These are phyloP conservation scores for Drosophila dunni DNA, from an alignment of 1,140 invertebrate species.

Conservation along the genomic window DNA sequence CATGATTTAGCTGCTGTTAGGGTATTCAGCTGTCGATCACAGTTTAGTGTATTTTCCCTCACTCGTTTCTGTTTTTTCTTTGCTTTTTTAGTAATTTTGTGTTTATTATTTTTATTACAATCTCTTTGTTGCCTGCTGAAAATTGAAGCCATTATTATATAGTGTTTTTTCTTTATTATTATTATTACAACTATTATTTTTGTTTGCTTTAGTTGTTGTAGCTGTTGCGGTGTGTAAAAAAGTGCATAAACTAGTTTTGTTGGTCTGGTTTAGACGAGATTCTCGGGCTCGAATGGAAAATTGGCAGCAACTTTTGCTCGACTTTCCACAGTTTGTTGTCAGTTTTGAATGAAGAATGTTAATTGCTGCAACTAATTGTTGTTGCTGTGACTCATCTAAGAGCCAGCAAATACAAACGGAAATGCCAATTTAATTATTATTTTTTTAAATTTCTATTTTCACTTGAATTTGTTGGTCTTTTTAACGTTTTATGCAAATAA, in stretches of 20 bases:
- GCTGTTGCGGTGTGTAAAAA: slow-evolving; percentile 15
- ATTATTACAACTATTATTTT: slow-evolving; percentile 26
- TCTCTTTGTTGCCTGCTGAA: slow-evolving; percentile 65
- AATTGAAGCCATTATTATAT: slow-evolving; percentile 80
- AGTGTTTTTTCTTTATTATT: slow-evolving; percentile 48
- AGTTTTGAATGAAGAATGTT: slow-evolving; percentile 48
- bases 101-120: slow-evolving; percentile 66
- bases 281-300: slow-evolving; percentile 64
- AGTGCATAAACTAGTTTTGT: slow-evolving; percentile 68
- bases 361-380: slow-evolving; percentile 44
- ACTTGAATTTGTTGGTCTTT: slow-evolving; percentile 7
- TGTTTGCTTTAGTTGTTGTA: background rate
- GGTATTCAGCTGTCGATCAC: slow-evolving; percentile 10
- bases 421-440: slow-evolving; percentile 46
- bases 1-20: slow-evolving; percentile 16
- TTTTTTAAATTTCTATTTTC: slow-evolving; percentile 23
- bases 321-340: slow-evolving; percentile 56
- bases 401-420: slow-evolving; percentile 56
- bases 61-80: background rate
- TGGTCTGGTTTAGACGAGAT: slow-evolving; percentile 56
- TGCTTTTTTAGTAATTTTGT: slow-evolving; percentile 11
- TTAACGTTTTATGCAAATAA: slow-evolving; percentile 55
- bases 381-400: slow-evolving; percentile 51
- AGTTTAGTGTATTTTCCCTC: background rate
- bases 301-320: slow-evolving; percentile 55